phyloP scores from a whole-genome alignment of 2,797 vertebrate species.

The Meda fulgida region DNA sequence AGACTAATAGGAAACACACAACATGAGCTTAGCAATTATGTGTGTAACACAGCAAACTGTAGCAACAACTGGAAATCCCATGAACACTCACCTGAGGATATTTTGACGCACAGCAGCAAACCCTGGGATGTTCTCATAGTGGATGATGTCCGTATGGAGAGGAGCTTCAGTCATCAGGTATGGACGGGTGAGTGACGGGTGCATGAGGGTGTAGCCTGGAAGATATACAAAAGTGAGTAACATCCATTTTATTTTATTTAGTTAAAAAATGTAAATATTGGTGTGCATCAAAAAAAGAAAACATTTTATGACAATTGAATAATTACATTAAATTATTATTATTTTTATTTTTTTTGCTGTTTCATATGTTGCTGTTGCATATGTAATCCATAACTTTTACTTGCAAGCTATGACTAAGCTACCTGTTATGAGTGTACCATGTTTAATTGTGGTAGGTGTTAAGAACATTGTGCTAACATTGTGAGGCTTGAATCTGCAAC shows the following conservation, averaged over 20 bases:
- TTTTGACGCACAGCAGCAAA: constrained; percentile 92
- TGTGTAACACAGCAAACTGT: constrained; percentile 49
- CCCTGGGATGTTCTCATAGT: constrained; percentile 97
- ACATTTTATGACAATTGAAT: not conserved
- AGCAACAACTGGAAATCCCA: constrained; percentile 22
- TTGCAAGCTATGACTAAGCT: not conserved
- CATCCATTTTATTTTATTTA: not conserved
- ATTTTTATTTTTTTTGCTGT: not conserved
- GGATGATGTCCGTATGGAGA: constrained; percentile 95
- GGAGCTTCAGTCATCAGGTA: constrained; percentile 95
- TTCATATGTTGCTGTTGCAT: not conserved
- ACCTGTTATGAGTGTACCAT: not conserved
- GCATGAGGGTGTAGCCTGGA: constrained; percentile 96
- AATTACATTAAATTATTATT: not conserved
- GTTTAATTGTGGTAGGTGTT: not conserved
- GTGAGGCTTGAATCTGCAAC: not conserved
- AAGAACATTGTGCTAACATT: not conserved
- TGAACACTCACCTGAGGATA: constrained; percentile 87
- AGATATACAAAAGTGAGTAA: not conserved
- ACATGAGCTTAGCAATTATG: not conserved
- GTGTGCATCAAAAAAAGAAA: not conserved
- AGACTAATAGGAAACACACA: constrained; percentile 79
- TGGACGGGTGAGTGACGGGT: constrained; percentile 94
- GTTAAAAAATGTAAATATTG: rapidly evolving
- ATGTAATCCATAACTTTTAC: not conserved